Base-by-base conservation (phyloP, 2,113 vertebrate species). In the Spheniscus mendiculus region DNA sequence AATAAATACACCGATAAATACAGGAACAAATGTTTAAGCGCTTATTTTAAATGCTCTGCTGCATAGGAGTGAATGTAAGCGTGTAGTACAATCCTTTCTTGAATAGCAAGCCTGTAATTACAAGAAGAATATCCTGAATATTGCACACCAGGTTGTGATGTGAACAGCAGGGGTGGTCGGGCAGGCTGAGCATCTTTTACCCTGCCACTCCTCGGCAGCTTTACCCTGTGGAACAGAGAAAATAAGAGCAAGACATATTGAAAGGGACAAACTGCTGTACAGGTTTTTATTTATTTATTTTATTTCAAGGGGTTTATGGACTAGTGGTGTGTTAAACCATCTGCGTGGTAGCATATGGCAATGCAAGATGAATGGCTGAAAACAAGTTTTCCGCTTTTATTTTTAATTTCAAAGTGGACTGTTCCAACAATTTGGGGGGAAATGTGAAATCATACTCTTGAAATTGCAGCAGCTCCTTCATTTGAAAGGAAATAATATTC, bases 31-130 rank as follows among this genome's bases (percentile, higher is more conserved):
- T 7, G 15, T 45, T 61, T 69, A 53, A 70, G 25, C 1, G 1
- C 17, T 79, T 61, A 21, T 16, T 80, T 85, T 73, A 78, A 88
- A 69, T 44, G 50, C 20, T 71, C 6, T 38, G 50, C 65, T 55
- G 21, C 19, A 6, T 16, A 16, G 52, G 18, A 50, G 45, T 16
- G 40, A 26, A 26, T 21, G 30, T 42, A 26, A 49, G 66, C 0
- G 0, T 2, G 0, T 45, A 13, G 10, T 22, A 22, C 15, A 17
- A 25, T 66, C 29, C 38, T 53, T 40, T 53, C 45, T 45, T n/a
- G 38, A 81, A 21, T 30, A 36, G 44, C 8, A 38, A 40, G 23
- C 21, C 30, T 27, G 4, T 71, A 52, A 66, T 47, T 52, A 16
- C 19, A 50, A 26, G 7, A 29, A 36, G 10, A 63, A 26, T 32